These are phyloP conservation scores for Caradrina kadenii DNA, from an alignment of 2,888 invertebrate species.

Conservation along the genomic window DNA sequence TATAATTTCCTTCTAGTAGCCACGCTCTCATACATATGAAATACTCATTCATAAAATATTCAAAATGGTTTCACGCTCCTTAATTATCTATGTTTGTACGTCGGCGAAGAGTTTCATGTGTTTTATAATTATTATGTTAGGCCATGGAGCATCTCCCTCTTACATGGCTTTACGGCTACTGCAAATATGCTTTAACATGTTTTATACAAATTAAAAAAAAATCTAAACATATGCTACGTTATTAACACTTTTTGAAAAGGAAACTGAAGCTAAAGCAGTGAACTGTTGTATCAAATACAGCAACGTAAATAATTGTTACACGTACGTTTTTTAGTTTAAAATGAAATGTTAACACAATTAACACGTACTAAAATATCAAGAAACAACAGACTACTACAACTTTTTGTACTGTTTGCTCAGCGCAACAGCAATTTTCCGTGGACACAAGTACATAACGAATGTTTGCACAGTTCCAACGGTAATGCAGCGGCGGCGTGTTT, in stretches of 20 bases:
- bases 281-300: slow-evolving; percentile 32
- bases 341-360: slow-evolving; percentile 63
- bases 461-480: slow-evolving; percentile 67
- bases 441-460: slow-evolving; percentile 68
- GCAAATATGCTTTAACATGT: background rate
- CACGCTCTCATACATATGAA: slow-evolving; percentile 89
- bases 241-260: background rate
- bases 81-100: slow-evolving; percentile 89
- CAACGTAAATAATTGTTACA: slow-evolving; percentile 28
- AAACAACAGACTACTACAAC: slow-evolving; percentile 57
- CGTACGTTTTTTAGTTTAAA: slow-evolving; percentile 28
- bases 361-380: slow-evolving; percentile 59
- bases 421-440: slow-evolving; percentile 66
- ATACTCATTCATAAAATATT: slow-evolving; percentile 87
- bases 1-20: slow-evolving; percentile 86
- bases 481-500: slow-evolving; percentile 56
- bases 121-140: slow-evolving; percentile 62
- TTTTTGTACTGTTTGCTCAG: slow-evolving; percentile 64
- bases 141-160: slow-evolving; percentile 33
- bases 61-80: slow-evolving; percentile 89
- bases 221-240: background rate
- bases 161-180: background rate
- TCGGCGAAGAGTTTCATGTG: slow-evolving; percentile 79
- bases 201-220: background rate
- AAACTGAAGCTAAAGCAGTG: slow-evolving; percentile 10